Conservation (phyloP, 2,797 vertebrate species). For the Bufotes viridis region DNA sequence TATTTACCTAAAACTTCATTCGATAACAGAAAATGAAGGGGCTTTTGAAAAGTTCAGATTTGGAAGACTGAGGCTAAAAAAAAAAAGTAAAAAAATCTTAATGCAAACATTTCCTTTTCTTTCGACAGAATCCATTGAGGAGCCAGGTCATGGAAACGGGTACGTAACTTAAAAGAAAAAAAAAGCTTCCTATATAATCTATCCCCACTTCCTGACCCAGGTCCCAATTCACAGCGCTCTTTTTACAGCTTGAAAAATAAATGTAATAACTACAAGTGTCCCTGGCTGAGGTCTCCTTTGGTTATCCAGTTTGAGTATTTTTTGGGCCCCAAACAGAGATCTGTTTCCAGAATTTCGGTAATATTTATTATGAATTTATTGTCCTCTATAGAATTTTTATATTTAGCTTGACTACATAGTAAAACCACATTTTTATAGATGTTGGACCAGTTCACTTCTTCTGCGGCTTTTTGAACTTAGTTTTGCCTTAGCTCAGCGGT, state of each 20-base stretch:
- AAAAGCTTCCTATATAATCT: constrained; percentile 11
- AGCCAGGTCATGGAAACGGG: not conserved
- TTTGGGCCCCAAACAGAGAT: constrained; percentile 54
- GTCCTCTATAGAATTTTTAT: constrained; percentile 70
- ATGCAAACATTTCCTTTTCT: constrained; percentile 3
- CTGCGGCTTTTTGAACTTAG: constrained; percentile 61
- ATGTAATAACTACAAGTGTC: constrained; percentile 53
- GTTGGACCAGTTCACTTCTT: constrained; percentile 68
- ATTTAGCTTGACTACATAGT: constrained; percentile 70
- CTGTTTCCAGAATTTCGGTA: constrained; percentile 66
- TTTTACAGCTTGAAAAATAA: constrained; percentile 55
- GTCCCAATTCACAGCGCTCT: constrained; percentile 54
- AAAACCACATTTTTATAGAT: constrained; percentile 73
- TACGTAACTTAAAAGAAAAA: not conserved
- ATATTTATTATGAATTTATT: constrained; percentile 71
- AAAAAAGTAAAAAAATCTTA: not conserved
- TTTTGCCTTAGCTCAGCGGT: constrained; percentile 56
- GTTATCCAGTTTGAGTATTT: constrained; percentile 58
- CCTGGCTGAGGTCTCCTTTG: constrained; percentile 24
- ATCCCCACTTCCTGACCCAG: constrained; percentile 37
- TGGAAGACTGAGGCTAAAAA: not conserved
- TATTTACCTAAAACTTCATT: not conserved
- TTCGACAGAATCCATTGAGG: not conserved
- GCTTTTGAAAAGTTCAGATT: not conserved
- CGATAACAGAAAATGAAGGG: not conserved